A percentile compares a stretch with the other conserved stretches of the same genome.
These are phyloP conservation scores for Ammospiza nelsoni DNA, from an alignment of 2,113 vertebrate species.

Conservation along the genomic window DNA sequence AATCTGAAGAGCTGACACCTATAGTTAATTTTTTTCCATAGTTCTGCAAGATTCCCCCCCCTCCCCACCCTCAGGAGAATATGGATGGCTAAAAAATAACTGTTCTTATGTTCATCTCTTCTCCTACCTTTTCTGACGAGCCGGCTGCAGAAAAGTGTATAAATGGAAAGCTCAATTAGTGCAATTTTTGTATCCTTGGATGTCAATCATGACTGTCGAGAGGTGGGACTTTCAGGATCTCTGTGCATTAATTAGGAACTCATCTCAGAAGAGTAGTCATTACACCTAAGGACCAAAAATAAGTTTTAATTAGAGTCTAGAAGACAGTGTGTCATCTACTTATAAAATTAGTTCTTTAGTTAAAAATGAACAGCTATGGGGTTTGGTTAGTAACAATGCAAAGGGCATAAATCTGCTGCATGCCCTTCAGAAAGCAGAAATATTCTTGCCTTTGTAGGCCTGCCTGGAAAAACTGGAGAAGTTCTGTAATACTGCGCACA, in stretches of 20 bases:
- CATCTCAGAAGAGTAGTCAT: constrained; percentile 79
- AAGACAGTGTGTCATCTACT: constrained; percentile 73
- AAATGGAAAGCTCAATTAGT: constrained; percentile 80
- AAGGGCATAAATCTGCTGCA: background rate
- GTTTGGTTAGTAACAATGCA: constrained; percentile 25
- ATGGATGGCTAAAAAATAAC: constrained; percentile 47
- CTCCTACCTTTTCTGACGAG: constrained; percentile 82
- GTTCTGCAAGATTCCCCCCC: constrained; percentile 22
- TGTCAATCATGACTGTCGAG: constrained; percentile 81
- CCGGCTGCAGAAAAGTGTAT: constrained; percentile 51
- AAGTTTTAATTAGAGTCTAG: constrained; percentile 80
- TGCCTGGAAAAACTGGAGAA: background rate
- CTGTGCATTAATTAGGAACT: constrained; percentile 84
- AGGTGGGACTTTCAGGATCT: constrained; percentile 79
- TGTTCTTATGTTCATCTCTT: constrained; percentile 64
- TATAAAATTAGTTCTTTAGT: constrained; percentile 62
- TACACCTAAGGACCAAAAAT: constrained; percentile 82
- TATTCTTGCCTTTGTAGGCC: background rate
- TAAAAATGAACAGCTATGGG: constrained; percentile 43
- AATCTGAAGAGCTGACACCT: background rate
- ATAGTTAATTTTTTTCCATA: background rate
- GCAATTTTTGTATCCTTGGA: constrained; percentile 80
- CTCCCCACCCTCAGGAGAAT: background rate
- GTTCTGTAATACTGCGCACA: background rate
- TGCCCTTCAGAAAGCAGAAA: background rate